phyloP scores from a whole-genome alignment of 2,888 invertebrate genomes.

The Odontothrips loti region DNA sequence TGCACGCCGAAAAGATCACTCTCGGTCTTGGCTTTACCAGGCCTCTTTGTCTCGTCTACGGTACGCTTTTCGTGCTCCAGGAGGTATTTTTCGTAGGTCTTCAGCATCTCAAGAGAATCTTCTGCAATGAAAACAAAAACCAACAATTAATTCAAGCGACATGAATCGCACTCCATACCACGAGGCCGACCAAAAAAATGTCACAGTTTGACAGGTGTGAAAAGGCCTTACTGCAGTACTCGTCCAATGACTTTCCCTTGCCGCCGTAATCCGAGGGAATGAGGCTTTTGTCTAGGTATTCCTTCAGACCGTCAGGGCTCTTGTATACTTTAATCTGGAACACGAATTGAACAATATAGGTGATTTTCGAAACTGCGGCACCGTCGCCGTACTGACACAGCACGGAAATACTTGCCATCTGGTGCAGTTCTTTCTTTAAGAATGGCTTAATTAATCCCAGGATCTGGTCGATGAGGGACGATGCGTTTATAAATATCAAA shows the following conservation, averaged over 20 bases:
- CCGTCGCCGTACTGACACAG: background rate
- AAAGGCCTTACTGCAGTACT: background rate
- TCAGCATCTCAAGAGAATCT: background rate
- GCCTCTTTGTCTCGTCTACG: background rate
- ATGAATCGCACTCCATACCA: background rate
- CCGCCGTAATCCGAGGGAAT: slow-evolving; percentile 6
- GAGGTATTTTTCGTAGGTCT: background rate
- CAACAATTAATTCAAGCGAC: background rate
- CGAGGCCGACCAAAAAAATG: background rate
- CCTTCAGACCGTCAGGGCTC: background rate
- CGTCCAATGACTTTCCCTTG: background rate
- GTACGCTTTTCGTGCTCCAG: background rate
- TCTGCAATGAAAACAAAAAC: background rate
- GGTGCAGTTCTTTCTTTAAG: slow-evolving; percentile 39
- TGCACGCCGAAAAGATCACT: background rate
- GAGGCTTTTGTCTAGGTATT: background rate
- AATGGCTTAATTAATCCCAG: slow-evolving; percentile 40
- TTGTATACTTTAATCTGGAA: background rate
- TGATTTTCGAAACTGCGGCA: no score
- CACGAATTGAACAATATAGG: no score
- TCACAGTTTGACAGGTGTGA: background rate
- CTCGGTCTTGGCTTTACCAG: background rate
- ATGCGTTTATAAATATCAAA: slow-evolving; percentile 39
- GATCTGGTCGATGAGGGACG: slow-evolving; percentile 38
- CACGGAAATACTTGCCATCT: slow-evolving; percentile 36